A percentile compares a stretch with the other conserved stretches of the same genome.
These are phyloP conservation scores for Boulengeromyrus knoepffleri DNA, from an alignment of 2,113 vertebrate genomes.

Conservation along the genomic window DNA sequence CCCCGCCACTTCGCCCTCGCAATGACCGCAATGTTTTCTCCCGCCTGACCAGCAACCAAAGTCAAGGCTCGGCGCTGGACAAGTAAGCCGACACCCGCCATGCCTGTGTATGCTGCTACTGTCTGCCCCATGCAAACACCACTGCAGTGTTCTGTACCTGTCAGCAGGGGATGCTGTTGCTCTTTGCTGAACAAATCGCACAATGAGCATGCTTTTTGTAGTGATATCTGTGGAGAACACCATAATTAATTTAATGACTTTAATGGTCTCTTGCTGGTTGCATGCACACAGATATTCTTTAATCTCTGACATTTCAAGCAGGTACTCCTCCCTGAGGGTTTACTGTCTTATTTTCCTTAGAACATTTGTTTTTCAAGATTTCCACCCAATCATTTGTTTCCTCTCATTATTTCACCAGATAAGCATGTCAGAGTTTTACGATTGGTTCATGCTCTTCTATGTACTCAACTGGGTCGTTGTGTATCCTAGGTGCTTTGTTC, in stretches of 20 bases:
- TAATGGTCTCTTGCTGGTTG: not conserved
- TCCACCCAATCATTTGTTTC: not conserved
- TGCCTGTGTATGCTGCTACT: not conserved
- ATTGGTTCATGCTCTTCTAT: not conserved
- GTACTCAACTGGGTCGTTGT: not conserved
- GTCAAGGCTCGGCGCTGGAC: conserved; percentile 87
- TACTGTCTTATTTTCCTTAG: not conserved
- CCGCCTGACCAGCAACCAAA: conserved; percentile 90
- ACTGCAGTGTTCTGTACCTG: not conserved
- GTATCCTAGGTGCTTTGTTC: not conserved
- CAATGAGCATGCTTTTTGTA: not conserved
- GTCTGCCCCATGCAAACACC: not conserved
- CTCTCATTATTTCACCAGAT: not conserved
- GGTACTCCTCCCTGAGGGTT: not conserved
- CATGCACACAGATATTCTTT: not conserved
- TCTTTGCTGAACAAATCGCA: not conserved
- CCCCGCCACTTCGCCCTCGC: conserved; percentile 83
- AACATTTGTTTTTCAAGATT: not conserved
- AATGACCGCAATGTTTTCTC: conserved; percentile 97
- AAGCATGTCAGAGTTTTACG: not conserved
- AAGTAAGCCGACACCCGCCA: conserved; percentile 70
- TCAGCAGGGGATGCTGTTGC: not conserved
- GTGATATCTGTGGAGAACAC: not conserved
- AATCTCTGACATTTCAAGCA: not conserved
- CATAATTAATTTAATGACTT: not conserved